phyloP scores from a whole-genome alignment of 2,797 vertebrate genomes.

The Vireo griseus region DNA sequence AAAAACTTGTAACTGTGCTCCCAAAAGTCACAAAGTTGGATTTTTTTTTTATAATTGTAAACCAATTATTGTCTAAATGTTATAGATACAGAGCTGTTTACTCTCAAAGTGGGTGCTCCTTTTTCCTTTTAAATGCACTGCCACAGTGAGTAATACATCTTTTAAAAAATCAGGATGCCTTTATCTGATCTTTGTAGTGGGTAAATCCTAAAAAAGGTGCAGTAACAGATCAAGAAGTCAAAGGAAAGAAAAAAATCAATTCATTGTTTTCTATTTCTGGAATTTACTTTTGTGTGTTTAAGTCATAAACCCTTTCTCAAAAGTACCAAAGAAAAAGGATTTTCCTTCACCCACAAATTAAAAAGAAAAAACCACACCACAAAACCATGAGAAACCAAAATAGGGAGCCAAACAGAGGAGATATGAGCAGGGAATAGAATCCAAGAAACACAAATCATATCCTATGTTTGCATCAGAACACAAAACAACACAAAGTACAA shows the following conservation, averaged over 20 bases:
- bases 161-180: not conserved
- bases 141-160: not conserved
- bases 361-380: not conserved
- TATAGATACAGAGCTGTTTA: not conserved
- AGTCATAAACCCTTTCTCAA: not conserved
- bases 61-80: not conserved
- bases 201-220: not conserved
- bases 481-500: not conserved
- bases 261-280: slow-evolving; percentile 17
- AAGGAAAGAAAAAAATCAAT: not conserved
- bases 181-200: not conserved
- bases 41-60: not conserved
- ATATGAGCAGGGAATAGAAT: not conserved
- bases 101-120: not conserved
- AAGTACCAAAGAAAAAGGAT: not conserved
- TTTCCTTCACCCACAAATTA: not conserved
- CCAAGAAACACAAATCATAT: not conserved
- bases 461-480: not conserved
- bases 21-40: not conserved
- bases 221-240: not conserved
- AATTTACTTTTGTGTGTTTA: not conserved
- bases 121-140: not conserved
- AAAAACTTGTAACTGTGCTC: not conserved
- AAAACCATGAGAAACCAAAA: not conserved
- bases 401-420: not conserved